phyloP scores from a whole-genome alignment of 2,888 invertebrate genomes.

The Allolobophora icterica region DNA sequence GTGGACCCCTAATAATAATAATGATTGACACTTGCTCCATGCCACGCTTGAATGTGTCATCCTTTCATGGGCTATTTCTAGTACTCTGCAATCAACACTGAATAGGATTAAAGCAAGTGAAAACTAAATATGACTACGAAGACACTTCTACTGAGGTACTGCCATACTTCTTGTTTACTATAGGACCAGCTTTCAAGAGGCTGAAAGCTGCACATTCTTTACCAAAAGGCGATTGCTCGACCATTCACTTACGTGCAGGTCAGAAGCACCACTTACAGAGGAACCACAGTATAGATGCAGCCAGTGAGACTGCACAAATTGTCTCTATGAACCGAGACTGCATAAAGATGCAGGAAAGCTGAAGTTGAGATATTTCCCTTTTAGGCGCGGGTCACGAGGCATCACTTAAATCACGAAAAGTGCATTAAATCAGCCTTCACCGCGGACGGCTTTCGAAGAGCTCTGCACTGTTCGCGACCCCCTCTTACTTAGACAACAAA shows the following conservation, averaged over 20 bases:
- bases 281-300: not conserved
- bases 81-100: not conserved
- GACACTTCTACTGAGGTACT: not conserved
- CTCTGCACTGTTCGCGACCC: not conserved
- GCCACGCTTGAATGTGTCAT: not conserved
- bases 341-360: not conserved
- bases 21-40: not conserved
- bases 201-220: not conserved
- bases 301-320: conserved; percentile 9
- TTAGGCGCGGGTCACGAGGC: not conserved
- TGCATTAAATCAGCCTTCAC: not conserved
- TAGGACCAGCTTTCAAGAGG: not conserved
- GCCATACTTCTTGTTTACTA: not conserved
- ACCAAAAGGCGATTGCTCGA: not conserved
- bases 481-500: conserved; percentile 17
- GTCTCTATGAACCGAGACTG: not conserved
- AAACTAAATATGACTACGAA: not conserved
- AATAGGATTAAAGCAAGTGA: not conserved
- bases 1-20: too few relatives aligned
- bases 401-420: conserved; percentile 14
- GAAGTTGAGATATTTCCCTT: not conserved
- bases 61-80: not conserved
- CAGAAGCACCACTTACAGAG: not conserved
- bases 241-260: not conserved
- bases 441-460: not conserved